phyloP scores from a whole-genome alignment of 1,140 invertebrate species.

The Leptinotarsa undecemlineata region DNA sequence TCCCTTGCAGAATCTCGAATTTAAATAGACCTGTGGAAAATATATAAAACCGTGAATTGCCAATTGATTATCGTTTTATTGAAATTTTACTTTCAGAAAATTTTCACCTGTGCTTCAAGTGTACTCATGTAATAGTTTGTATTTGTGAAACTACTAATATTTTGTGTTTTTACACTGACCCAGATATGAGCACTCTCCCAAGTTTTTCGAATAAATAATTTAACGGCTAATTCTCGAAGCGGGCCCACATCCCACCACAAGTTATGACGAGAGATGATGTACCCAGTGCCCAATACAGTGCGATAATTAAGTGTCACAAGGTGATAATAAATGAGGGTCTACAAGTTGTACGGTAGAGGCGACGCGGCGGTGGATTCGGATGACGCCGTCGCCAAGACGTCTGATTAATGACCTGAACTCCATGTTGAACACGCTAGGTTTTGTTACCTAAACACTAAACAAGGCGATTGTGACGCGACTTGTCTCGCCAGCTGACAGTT shows the following conservation, averaged over 20 bases:
- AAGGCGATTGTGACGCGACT: conserved; percentile 43
- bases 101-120: too few relatives aligned
- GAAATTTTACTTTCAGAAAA: too few relatives aligned
- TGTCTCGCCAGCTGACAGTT: conserved; percentile 18
- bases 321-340: conserved; percentile 49
- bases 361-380: conserved; percentile 31
- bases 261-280: conserved; percentile 37
- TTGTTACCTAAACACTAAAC: conserved; percentile 52
- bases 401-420: conserved; percentile 51
- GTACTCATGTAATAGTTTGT: too few relatives aligned
- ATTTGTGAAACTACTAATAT: too few relatives aligned
- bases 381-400: conserved; percentile 42
- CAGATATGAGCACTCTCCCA: too few relatives aligned
- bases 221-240: neutral
- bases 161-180: too few relatives aligned
- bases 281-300: conserved; percentile 38
- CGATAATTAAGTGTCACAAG: conserved; percentile 49
- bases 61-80: too few relatives aligned
- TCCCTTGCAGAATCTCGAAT: too few relatives aligned
- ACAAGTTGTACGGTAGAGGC: conserved; percentile 32
- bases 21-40: too few relatives aligned
- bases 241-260: neutral
- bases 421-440: conserved; percentile 49
- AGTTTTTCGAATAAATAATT: too few relatives aligned
- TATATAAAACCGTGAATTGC: too few relatives aligned